Evolutionary conservation across 23 tunicate genomes (phyloP).

Genomic region (Phallusia fumigata): DNA sequence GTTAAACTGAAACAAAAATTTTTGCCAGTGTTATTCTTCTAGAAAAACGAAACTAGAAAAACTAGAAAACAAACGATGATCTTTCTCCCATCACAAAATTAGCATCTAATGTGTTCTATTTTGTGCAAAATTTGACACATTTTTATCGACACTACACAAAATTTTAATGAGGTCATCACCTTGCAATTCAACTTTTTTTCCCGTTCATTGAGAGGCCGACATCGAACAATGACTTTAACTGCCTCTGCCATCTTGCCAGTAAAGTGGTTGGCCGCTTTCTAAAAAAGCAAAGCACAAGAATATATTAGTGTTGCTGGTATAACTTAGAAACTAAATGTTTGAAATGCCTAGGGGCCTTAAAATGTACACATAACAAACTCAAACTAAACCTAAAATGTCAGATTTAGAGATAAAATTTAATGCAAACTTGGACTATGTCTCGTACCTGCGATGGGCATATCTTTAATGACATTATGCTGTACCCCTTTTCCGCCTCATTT

Average conservation of each 20-base stretch:
- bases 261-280: constrained; percentile 66
- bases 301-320: neutral
- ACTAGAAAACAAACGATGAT: too few species aligned
- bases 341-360: too few species aligned
- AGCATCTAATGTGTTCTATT: too few species aligned
- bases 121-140: too few species aligned
- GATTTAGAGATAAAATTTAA: too few species aligned
- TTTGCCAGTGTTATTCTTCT: too few species aligned
- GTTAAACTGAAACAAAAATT: too few species aligned
- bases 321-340: neutral
- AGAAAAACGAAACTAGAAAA: too few species aligned
- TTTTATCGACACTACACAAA: too few species aligned
- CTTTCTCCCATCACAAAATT: too few species aligned
- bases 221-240: constrained; percentile 96
- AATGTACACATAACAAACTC: too few species aligned
- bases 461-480: constrained; percentile 21
- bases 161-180: constrained; percentile 17
- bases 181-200: constrained; percentile 84
- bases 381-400: too few species aligned
- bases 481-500: neutral
- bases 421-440: neutral
- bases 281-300: constrained; percentile 11
- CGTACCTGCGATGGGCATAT: constrained; percentile 27
- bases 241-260: constrained; percentile 91
- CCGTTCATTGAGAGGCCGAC: constrained; percentile 94